phyloP scores from a whole-genome alignment of 2,113 vertebrate genomes.

The Heteronetta atricapilla region DNA sequence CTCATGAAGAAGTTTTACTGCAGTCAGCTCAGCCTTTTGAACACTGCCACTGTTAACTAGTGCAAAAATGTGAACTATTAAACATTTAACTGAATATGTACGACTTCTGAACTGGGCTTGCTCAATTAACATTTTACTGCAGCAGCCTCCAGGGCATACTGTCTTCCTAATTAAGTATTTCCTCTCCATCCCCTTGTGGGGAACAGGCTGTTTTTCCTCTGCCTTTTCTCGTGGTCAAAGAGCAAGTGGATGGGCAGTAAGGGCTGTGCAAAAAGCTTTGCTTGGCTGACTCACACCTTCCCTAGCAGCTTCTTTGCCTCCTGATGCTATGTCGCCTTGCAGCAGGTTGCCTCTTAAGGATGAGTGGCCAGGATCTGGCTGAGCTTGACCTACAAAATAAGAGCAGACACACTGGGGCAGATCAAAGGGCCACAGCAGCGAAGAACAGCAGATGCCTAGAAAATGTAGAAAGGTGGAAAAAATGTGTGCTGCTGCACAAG shows the following conservation, averaged over 20 bases:
- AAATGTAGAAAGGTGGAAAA: neutral
- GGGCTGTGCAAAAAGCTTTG: accelerated
- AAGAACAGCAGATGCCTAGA: neutral
- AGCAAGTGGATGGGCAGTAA: neutral
- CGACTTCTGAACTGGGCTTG: neutral
- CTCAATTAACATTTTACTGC: neutral
- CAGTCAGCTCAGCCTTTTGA: neutral
- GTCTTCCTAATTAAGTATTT: neutral
- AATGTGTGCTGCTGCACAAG: neutral
- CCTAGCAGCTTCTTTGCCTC: neutral
- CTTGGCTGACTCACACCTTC: neutral
- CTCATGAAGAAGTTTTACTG: neutral
- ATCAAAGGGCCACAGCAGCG: neutral
- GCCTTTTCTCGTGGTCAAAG: neutral
- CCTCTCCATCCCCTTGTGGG: neutral
- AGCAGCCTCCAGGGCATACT: neutral
- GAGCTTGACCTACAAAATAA: neutral
- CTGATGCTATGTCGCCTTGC: neutral
- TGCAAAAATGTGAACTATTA: neutral
- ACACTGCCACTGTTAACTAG: neutral
- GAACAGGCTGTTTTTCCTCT: neutral
- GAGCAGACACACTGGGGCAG: neutral
- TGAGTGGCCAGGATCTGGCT: neutral
- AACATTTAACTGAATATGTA: neutral
- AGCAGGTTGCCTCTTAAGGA: neutral